Evolutionary conservation across 2,113 vertebrate genomes (phyloP), one percentile per base, ranked within the genome.

Genomic region (Seriola aureovittata): DNA sequence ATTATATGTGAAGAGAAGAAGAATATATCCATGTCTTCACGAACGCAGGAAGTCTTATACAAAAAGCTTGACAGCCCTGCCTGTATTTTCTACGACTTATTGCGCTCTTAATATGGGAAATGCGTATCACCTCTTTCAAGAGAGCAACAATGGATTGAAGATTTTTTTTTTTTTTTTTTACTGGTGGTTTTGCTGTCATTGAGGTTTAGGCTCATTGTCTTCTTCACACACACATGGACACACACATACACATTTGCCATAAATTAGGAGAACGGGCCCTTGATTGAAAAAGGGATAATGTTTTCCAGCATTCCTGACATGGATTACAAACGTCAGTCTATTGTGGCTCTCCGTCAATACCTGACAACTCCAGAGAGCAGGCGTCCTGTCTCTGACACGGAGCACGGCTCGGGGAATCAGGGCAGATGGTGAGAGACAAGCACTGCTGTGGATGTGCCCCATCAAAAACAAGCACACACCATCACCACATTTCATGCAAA

Each of bases 1-100:
- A 92, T 91, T 87, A 85, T 74, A 75, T 32, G 32, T 83, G 75
- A 74, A 4, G 12, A 72, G 52, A 78, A 71, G 58, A 80, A 71
- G 62, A 82, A 88, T 86, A 81, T 75, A 73, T 79, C 11, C 38
- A 40, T 72, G 52, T 92, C 75, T 82, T 60, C 48, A 38, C 55
- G 60, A 86, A 82, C 58, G 57, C 40, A 70, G 23, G 46, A 40
- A 65, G 50, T 71, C 55, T 68, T 5, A 46, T 73, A 70, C 62
- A 81, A 72, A 72, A 70, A n/a, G 29, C 48, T 63, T 48, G 63
- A 78, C 65, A 80, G 72, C 64, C 59, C 79, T 59, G 67, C 44
- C 36, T 6, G 11, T 59, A 75, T 78, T 84, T 55, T 74, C 12
- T 42, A 23, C 42, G 0, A 9, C 50, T 85, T 65, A 74, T 25